Base-by-base conservation (phyloP, 2,797 vertebrate genomes). In the Percopsis omiscomaycus region DNA sequence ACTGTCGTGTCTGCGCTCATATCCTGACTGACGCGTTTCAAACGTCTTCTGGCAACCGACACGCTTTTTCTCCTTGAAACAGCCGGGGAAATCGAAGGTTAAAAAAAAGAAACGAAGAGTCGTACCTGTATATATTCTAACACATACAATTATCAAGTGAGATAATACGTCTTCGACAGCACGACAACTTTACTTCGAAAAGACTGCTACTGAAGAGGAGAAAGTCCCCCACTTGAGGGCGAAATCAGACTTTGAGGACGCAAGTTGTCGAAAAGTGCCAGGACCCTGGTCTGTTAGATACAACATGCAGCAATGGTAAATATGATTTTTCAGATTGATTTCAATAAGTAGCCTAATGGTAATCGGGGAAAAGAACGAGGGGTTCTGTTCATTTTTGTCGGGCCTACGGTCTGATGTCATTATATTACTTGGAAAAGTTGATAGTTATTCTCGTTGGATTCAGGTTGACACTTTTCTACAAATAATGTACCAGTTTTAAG, bases 251-350 rank as follows among this genome's bases (percentile, higher is more conserved):
- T 92, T 92, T 89, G 78, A 86, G 81, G 87, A 90, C 81, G 81
- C 74, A 83, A 87, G 71, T 88, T 22, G 22, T 89, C 79, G 69
- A 81, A 83, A 89, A 86, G 84, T 78, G 73, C 85, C 86, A 87
- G 89, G 71, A 92, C 75, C 82, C 73, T 73, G 81, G 77, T 90
- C 87, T 87, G 83, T 88, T 82, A 84, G 71, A 88, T 67, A 89
- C 89, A 91, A 87, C 89, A 93, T 93, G 91, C 91, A 90, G 86
- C 88, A 85, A 93, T 93, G 92, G 92, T 93, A 90, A 93, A 89
- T 92, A 89, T 88, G 42, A 73, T 32, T 61, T 78, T 71, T 66
- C 30, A 73, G 32, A 59, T 71, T 53, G 37, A 56, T 50, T 11
- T 55, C 57, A 57, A 32, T 6, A 3, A 45, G 0, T 62, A 59